Evolutionary conservation across 2,888 invertebrate species (phyloP).

Genomic region (Glaucopsyche alexis): DNA sequence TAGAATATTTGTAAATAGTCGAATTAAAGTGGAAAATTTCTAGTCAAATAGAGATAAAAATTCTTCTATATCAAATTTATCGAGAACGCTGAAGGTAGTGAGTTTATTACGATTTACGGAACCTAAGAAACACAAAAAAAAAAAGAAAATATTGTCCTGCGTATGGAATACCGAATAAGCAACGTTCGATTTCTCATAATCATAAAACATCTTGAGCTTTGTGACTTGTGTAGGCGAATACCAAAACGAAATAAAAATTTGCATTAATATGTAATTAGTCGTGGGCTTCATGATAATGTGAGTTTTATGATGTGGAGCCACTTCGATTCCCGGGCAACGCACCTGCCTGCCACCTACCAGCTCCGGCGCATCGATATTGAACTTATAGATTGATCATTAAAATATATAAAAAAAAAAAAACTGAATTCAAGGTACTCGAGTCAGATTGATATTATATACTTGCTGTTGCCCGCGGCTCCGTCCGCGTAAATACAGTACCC

Average conservation of each 20-base stretch:
- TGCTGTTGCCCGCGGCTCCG: too few relatives aligned
- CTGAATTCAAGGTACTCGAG: too few relatives aligned
- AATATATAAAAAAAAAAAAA: not conserved
- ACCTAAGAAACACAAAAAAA: too few relatives aligned
- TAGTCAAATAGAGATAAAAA: too few relatives aligned
- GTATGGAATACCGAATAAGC: not conserved
- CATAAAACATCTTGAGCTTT: not conserved
- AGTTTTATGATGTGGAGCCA: slow-evolving; percentile 24
- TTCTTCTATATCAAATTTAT: too few relatives aligned
- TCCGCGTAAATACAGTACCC: too few relatives aligned
- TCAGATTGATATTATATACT: too few relatives aligned
- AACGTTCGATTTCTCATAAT: not conserved
- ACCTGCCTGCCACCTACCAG: slow-evolving; percentile 11
- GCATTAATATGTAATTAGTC: slow-evolving; percentile 7
- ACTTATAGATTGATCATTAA: not conserved
- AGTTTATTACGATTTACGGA: too few relatives aligned
- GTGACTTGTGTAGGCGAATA: not conserved
- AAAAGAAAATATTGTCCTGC: not conserved
- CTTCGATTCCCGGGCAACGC: slow-evolving; percentile 20
- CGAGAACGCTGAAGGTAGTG: not conserved
- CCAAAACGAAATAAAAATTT: not conserved
- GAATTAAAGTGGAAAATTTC: too few relatives aligned
- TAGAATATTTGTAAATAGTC: too few relatives aligned
- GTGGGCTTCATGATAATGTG: slow-evolving; percentile 17
- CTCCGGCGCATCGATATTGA: not conserved